Evolutionary conservation across 2,797 vertebrate species (phyloP).

Genomic region (Epinephelus malabaricus): DNA sequence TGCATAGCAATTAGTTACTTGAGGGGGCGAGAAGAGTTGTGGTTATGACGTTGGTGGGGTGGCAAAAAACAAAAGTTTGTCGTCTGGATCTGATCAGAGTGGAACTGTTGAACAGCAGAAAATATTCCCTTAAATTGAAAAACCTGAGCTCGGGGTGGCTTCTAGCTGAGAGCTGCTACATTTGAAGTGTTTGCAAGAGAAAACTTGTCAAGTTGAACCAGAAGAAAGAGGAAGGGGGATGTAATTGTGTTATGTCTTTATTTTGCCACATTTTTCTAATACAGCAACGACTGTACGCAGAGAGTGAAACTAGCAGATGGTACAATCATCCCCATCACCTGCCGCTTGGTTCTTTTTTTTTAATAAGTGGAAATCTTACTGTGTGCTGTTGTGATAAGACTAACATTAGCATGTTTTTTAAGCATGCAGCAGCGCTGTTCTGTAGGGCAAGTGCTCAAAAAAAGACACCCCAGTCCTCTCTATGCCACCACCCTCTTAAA

Average conservation of each 20-base stretch:
- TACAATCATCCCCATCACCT: slow-evolving; percentile 31
- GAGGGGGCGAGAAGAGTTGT: slow-evolving; percentile 44
- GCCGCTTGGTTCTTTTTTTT: slow-evolving; percentile 5
- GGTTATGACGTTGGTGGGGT: slow-evolving; percentile 61
- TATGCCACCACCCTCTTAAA: slow-evolving; percentile 30
- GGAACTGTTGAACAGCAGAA: slow-evolving; percentile 64
- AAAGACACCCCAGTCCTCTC: slow-evolving; percentile 45
- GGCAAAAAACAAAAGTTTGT: slow-evolving; percentile 53
- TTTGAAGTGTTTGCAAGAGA: slow-evolving; percentile 64
- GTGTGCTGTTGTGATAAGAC: slow-evolving; percentile 60
- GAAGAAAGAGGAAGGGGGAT: neutral
- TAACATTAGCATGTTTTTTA: slow-evolving; percentile 53
- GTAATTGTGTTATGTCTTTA: slow-evolving; percentile 24
- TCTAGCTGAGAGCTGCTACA: slow-evolving; percentile 79
- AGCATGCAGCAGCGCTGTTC: slow-evolving; percentile 75
- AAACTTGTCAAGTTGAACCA: slow-evolving; percentile 59
- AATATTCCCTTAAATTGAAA: slow-evolving; percentile 74
- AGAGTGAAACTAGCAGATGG: slow-evolving; percentile 42
- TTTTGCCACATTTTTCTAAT: slow-evolving; percentile 46
- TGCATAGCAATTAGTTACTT: slow-evolving; percentile 88
- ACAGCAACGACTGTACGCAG: slow-evolving; percentile 37
- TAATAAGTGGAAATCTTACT: slow-evolving; percentile 26
- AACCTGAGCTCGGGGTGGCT: slow-evolving; percentile 84
- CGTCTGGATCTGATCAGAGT: slow-evolving; percentile 46
- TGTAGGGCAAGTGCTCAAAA: slow-evolving; percentile 71